These are phyloP conservation scores for Toxonevra muliebris DNA, from an alignment of 2,888 invertebrate genomes.

Conservation along the genomic window DNA sequence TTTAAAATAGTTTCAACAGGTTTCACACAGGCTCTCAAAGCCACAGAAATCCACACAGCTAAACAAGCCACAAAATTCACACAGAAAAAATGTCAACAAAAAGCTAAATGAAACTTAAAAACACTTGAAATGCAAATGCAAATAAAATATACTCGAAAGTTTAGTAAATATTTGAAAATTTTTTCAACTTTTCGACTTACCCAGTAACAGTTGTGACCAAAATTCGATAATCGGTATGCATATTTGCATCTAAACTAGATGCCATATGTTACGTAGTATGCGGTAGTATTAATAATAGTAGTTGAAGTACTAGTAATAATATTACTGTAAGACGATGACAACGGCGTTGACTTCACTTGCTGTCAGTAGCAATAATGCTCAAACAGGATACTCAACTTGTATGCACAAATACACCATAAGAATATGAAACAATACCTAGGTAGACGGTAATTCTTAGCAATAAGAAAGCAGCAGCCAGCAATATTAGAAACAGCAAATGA, in stretches of 20 bases:
- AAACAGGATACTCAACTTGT: too few relatives aligned
- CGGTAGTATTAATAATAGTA: neutral
- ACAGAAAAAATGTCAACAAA: conserved; percentile 6
- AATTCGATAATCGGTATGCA: conserved; percentile 40
- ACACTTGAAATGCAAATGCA: conserved; percentile 14
- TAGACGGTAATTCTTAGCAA: too few relatives aligned
- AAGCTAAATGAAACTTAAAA: neutral
- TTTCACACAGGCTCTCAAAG: conserved; percentile 7
- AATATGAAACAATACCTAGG: too few relatives aligned
- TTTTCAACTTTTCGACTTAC: conserved; percentile 42
- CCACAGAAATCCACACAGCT: neutral
- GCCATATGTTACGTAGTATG: conserved; percentile 49
- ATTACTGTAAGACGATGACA: too few relatives aligned
- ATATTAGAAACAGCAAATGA: too few relatives aligned
- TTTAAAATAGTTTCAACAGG: too few relatives aligned
- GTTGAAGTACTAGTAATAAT: too few relatives aligned
- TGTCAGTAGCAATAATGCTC: too few relatives aligned
- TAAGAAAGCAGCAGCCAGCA: too few relatives aligned
- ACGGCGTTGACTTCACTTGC: too few relatives aligned
- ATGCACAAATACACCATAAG: too few relatives aligned
- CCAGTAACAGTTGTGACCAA: conserved; percentile 42
- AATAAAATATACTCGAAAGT: conserved; percentile 13
- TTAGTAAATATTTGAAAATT: too few relatives aligned
- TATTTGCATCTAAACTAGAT: conserved; percentile 47
- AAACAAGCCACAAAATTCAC: conserved; percentile 6